Base-by-base conservation (phyloP, 1,140 invertebrate genomes). In the Diorhabda sublineata region DNA sequence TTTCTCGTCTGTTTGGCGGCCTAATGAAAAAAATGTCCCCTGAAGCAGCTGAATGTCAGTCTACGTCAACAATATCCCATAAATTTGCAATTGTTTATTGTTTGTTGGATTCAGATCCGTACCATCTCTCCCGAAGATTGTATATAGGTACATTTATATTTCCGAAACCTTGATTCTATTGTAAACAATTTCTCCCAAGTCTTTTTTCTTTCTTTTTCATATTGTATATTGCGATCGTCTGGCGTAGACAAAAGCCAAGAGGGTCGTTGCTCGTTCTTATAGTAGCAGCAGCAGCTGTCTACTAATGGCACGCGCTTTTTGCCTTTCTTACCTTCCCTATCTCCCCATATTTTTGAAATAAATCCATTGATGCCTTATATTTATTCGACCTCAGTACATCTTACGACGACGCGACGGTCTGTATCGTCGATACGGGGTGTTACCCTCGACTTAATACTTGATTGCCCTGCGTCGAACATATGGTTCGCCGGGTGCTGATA, bases 261-360 rank as follows among this genome's bases (percentile, higher is more conserved):
- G 43, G 61, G 44, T 43, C 45, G 61, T 52, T 52, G 47, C 45
- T 62, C 44, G n/a, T 62, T 62, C 61, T 44, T 62, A 42, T 26
- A 42, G 26, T 60, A 42, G 8, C 26, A 26, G 26, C 42, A 42
- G 61, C 61, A 62, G 61, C 61, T 62, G 61, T 62, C 61, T 62
- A n/a, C 61, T 45, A 62, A 44, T 62, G 61, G 61, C 61, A 62
- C 61, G 61, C 61, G 61, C 43, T 62, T 62, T 44, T 62, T 62
- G 43, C 61, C 61, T 62, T 44, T 26, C 26, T 26, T 26, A 26
- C 61, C n/a, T 59, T 59, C 43, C 61, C 44, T 52, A 52, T 52
- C 47, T 62, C 42, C 42, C 2, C 45, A 45, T 62, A 62, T 59
- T 9, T 59, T 44, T 62, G 44, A 62, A 43, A 43, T 52, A 52